These are phyloP conservation scores for Pitangus sulphuratus DNA, from an alignment of 2,797 vertebrate species.

Conservation along the genomic window DNA sequence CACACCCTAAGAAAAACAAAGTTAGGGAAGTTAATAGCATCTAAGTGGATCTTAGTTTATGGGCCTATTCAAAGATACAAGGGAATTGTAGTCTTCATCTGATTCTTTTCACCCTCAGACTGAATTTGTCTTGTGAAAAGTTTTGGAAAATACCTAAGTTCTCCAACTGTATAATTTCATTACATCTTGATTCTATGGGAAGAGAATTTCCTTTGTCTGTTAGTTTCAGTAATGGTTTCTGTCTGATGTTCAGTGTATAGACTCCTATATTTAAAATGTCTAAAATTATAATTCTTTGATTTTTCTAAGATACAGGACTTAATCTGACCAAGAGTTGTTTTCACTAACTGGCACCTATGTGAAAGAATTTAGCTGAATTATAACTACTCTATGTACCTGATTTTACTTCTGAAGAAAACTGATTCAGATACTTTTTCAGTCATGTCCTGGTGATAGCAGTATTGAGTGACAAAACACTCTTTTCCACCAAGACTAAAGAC, in stretches of 20 bases:
- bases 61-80: background rate
- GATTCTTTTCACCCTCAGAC: background rate
- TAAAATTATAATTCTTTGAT: background rate
- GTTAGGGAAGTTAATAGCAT: background rate
- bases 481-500: background rate
- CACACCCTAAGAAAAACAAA: background rate
- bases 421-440: background rate
- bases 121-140: background rate
- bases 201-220: background rate
- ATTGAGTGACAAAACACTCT: background rate
- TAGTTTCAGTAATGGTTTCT: background rate
- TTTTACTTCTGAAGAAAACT: background rate
- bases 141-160: background rate
- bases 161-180: background rate
- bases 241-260: background rate
- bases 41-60: background rate
- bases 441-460: background rate
- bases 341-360: fast-evolving
- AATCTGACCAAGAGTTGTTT: background rate
- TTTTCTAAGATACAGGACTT: background rate
- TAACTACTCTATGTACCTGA: background rate
- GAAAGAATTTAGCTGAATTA: background rate
- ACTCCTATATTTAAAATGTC: background rate
- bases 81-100: background rate
- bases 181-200: background rate